Evolutionary conservation across 2,113 vertebrate species (phyloP), one percentile per base, ranked within the genome.

Genomic region (Columba janthina): DNA sequence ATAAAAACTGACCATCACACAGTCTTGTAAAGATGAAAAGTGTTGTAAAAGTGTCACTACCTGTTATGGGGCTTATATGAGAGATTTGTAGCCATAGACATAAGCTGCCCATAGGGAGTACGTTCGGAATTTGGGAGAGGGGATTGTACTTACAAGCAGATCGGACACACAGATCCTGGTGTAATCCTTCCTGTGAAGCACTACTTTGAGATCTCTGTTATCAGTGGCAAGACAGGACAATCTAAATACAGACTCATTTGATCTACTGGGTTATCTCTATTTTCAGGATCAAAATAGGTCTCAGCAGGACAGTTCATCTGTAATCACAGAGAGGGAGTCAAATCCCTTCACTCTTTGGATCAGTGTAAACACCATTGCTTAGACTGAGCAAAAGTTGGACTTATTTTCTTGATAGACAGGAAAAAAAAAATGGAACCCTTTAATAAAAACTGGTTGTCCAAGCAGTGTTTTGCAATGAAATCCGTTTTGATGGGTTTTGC

Each of bases 1-100:
- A 96, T 90, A 82, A 92, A 92, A 96, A 73, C 83, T 93, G 92
- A 96, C 93, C 96, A 67, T 42, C 73, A 82, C 70, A 15, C 14
- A 2, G 66, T 25, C 66, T 40, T 70, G 77, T 87, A 85, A 87
- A 96, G 93, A 96, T 69, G 83, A 94, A 89, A 92, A 95, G 93
- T 72, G 87, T 95, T 66, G 40, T 95, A 95, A 96, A 96, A 21
- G 93, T 90, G 90, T 89, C 83, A 78, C 74, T 86, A 19, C 79
- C 57, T 87, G 50, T 92, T 89, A 78, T 5, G 54, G 40, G 86
- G 44, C 92, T 96, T 88, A 36, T 81, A 36, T 38, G 96, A 84
- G 93, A 93, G 96, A 95, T 94, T 90, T 93, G 76, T 42, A 79
- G 80, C 69, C 58, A 38, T 70, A 0, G 1, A 87, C 90, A 61